Base-by-base conservation (phyloP, 1,140 invertebrate species). In the Zaprionus vittiger region DNA sequence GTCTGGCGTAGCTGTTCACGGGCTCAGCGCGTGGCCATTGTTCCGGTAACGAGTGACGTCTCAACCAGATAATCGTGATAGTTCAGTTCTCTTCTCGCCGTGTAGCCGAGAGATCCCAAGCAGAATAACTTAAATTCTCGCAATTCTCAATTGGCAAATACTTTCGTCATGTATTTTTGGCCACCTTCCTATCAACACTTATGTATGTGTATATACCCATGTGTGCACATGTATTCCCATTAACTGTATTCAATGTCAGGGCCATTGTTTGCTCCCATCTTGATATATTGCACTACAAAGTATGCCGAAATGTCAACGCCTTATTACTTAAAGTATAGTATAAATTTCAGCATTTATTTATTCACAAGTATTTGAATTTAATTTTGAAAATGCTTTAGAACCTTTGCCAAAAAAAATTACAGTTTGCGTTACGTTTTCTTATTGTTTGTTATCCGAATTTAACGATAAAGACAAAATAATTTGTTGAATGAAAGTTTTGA, bases 1-100 rank as follows among this genome's bases (percentile, higher is more conserved):
- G 22, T 37, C n/a, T 60, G 59, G 61, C 75, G 76, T 69, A 67
- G 31, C 34, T 57, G 79, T 83, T 60, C 83, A 89, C 84, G 83
- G 64, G 34, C 9, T 54, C 14, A 67, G 5, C 57, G 69, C 84
- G 84, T 87, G 83, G 73, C 61, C 55, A 71, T 77, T 83, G 73
- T 89, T 77, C 84, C 84, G 70, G 66, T 74, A 80, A 89, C 47
- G 56, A 60, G 28, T 83, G 80, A 87, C 84, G 80, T 86, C 34
- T 52, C 44, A 17, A 6, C 61, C 22, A 22, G 34, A 54, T 26
- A 38, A 38, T 26, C 24, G 56, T 59, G 38, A 37, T 34, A 55
- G 14, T 67, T 26, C 1, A 5, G 11, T 20, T 37, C 11, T 38
- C 20, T 15, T 52, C 31, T 41, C 44, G 52, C 24, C 34, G 24